These are phyloP conservation scores for Meghimatium bilineatum DNA, from an alignment of 2,888 invertebrate genomes.

Conservation along the genomic window DNA sequence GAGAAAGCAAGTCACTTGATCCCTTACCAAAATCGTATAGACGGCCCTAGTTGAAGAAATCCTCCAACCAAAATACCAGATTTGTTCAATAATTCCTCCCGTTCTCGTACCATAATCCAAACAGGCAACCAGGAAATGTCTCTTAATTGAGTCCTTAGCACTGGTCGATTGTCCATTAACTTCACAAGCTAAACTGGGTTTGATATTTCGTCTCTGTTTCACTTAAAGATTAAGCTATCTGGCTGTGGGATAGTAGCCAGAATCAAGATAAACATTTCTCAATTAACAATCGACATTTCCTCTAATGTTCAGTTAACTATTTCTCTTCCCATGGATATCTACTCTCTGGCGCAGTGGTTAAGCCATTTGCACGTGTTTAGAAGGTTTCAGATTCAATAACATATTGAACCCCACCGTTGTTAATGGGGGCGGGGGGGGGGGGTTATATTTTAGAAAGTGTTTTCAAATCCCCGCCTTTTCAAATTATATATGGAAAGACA, in stretches of 20 bases:
- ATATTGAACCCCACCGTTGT: too few relatives aligned
- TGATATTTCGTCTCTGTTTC: not conserved
- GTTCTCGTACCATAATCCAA: not conserved
- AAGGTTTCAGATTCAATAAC: too few relatives aligned
- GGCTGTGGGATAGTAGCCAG: not conserved
- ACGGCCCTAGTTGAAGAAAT: not conserved
- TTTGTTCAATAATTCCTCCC: not conserved
- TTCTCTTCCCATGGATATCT: too few relatives aligned
- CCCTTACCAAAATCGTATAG: too few relatives aligned
- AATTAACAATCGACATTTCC: not conserved
- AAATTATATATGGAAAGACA: too few relatives aligned
- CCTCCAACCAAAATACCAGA: not conserved
- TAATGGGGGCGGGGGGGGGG: too few relatives aligned
- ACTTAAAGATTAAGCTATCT: not conserved
- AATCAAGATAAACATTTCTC: not conserved
- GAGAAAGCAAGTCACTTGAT: too few relatives aligned
- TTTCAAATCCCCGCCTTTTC: too few relatives aligned
- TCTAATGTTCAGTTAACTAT: not conserved
- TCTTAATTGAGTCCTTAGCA: constrained; percentile 2
- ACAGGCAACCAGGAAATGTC: constrained; percentile 2
- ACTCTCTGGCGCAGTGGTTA: too few relatives aligned
- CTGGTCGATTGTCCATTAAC: constrained; percentile 25
- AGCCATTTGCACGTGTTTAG: too few relatives aligned
- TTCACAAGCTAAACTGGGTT: constrained; percentile 11
- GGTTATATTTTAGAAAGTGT: too few relatives aligned